phyloP scores from a whole-genome alignment of 2,888 invertebrate genomes.

The Gerris lacustris region DNA sequence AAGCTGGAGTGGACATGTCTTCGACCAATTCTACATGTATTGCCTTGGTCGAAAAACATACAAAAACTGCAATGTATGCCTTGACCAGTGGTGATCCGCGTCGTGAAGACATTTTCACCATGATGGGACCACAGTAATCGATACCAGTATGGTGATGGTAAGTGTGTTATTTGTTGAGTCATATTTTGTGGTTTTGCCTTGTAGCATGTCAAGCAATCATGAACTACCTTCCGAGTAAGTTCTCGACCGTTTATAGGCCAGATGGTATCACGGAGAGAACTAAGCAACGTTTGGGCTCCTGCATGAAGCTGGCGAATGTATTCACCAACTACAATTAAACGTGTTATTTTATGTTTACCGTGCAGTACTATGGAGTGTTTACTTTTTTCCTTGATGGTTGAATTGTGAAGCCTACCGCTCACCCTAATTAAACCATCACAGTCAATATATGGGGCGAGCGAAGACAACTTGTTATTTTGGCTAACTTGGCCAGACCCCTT shows the following conservation, averaged over 20 bases:
- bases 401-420: no score
- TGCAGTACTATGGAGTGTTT: no score
- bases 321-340: no score
- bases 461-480: no score
- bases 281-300: no score
- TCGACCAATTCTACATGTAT: conserved; percentile 30
- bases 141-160: conserved; percentile 29
- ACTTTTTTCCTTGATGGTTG: no score
- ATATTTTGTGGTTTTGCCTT: conserved; percentile 20
- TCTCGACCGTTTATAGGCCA: conserved; percentile 18
- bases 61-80: conserved; percentile 27
- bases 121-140: conserved; percentile 32
- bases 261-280: conserved; percentile 11
- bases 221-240: conserved; percentile 11
- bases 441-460: no score
- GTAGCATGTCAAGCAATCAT: conserved; percentile 25
- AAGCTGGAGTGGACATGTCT: conserved; percentile 27
- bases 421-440: no score
- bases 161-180: conserved; percentile 31
- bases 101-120: conserved; percentile 24
- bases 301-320: no score
- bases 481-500: no score
- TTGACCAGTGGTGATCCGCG: conserved; percentile 22
- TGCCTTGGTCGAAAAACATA: conserved; percentile 31
- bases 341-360: no score